These are phyloP conservation scores for Oreochromis tanganicae DNA, from an alignment of 2,113 vertebrate species.

Conservation along the genomic window DNA sequence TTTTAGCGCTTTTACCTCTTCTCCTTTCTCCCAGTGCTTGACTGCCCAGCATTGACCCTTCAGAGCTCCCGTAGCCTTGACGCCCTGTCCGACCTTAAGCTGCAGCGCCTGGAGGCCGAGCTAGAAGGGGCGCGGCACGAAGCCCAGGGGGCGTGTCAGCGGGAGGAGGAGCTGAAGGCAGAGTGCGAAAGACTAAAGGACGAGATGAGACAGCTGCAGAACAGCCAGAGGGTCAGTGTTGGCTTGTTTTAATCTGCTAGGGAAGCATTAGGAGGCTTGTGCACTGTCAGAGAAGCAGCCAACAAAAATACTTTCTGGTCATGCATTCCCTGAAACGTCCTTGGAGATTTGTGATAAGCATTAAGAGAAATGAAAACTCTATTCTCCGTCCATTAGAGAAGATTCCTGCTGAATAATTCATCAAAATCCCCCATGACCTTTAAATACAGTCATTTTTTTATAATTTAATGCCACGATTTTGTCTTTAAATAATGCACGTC, in stretches of 20 bases:
- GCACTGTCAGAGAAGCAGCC: background rate
- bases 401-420: background rate
- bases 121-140: constrained; percentile 86
- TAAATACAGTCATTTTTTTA: background rate
- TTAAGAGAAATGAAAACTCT: background rate
- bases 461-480: fast-evolving
- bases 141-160: constrained; percentile 83
- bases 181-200: constrained; percentile 86
- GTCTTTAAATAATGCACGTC: background rate
- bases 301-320: background rate
- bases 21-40: constrained; percentile 65
- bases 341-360: background rate
- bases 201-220: constrained; percentile 86
- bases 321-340: background rate
- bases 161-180: constrained; percentile 86
- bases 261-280: background rate
- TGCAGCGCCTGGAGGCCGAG: constrained; percentile 83
- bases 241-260: background rate
- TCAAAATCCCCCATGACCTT: background rate
- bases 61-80: constrained; percentile 81
- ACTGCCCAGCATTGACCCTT: constrained; percentile 76
- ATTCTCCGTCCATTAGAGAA: background rate
- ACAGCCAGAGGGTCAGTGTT: constrained; percentile 78
- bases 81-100: constrained; percentile 77
- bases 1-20: background rate